Evolutionary conservation across 2,888 invertebrate genomes (phyloP).

Genomic region (Cerastis rubricosa): DNA sequence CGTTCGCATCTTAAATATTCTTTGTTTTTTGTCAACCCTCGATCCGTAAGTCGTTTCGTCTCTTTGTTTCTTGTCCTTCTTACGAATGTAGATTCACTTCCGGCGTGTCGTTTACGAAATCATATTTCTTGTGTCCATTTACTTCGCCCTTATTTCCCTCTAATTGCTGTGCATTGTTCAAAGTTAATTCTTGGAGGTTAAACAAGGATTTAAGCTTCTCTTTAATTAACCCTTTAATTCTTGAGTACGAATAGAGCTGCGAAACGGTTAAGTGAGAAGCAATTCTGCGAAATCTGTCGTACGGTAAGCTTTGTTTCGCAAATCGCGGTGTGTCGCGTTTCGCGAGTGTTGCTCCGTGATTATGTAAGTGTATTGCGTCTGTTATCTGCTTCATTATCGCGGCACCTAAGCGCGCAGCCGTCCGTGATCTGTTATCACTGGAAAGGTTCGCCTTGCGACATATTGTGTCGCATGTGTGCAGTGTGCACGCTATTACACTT

Average conservation of each 20-base stretch:
- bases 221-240: conserved; percentile 28
- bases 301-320: conserved; percentile 60
- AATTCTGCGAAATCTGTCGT: conserved; percentile 34
- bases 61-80: conserved; percentile 46
- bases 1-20: conserved; percentile 47
- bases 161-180: conserved; percentile 37
- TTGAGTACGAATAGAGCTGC: conserved; percentile 20
- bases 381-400: conserved; percentile 69
- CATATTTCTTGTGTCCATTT: conserved; percentile 47
- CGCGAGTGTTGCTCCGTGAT: conserved; percentile 63
- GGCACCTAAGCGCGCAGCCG: conserved; percentile 68
- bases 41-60: conserved; percentile 26
- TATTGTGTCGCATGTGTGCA: conserved; percentile 74
- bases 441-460: conserved; percentile 80
- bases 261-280: conserved; percentile 31
- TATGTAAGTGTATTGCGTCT: conserved; percentile 68
- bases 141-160: conserved; percentile 6
- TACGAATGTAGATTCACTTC: conserved; percentile 55
- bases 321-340: conserved; percentile 55
- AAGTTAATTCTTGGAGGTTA: conserved; percentile 19
- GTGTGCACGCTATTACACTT: conserved; percentile 70
- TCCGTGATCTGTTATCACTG: conserved; percentile 80
- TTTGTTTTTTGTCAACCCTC: conserved; percentile 55
- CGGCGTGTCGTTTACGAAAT: conserved; percentile 49
- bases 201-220: conserved; percentile 11